phyloP scores from a whole-genome alignment of 1,140 invertebrate species.

The Cydia fagiglandana region DNA sequence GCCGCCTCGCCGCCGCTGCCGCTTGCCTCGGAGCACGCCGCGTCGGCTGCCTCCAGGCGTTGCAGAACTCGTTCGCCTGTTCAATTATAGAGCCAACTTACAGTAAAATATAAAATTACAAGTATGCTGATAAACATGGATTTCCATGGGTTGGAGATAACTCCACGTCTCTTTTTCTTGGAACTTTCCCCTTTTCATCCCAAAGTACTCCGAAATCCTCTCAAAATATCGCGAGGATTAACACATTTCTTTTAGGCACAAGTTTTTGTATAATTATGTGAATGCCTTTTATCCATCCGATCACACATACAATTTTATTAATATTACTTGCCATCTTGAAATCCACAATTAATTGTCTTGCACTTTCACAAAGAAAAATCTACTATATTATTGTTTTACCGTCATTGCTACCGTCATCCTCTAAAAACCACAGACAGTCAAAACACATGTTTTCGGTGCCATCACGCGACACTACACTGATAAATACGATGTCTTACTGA shows the following conservation, averaged over 20 bases:
- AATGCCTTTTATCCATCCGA: background rate
- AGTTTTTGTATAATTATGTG: background rate
- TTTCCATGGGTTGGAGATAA: background rate
- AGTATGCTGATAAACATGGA: background rate
- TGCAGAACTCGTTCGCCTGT: conserved; percentile 80
- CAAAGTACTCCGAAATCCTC: background rate
- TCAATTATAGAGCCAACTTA: conserved; percentile 37
- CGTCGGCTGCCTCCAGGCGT: conserved; percentile 67
- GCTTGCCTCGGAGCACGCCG: conserved; percentile 65
- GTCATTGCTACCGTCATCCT: conserved; percentile 48
- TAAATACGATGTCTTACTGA: conserved; percentile 19
- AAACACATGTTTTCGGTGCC: conserved; percentile 58
- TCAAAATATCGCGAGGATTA: background rate
- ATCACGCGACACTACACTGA: conserved; percentile 25
- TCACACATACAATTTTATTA: background rate
- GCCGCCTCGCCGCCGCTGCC: conserved; percentile 72
- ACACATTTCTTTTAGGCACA: background rate
- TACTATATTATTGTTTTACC: background rate
- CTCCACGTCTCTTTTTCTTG: background rate
- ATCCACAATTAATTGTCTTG: background rate
- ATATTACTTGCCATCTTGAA: background rate
- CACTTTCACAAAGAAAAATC: background rate
- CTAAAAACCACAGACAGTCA: conserved; percentile 58
- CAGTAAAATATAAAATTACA: conserved; percentile 17
- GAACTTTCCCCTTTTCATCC: background rate